These are phyloP conservation scores for Euborellia annulipes DNA, from an alignment of 1,140 invertebrate genomes.

Conservation along the genomic window DNA sequence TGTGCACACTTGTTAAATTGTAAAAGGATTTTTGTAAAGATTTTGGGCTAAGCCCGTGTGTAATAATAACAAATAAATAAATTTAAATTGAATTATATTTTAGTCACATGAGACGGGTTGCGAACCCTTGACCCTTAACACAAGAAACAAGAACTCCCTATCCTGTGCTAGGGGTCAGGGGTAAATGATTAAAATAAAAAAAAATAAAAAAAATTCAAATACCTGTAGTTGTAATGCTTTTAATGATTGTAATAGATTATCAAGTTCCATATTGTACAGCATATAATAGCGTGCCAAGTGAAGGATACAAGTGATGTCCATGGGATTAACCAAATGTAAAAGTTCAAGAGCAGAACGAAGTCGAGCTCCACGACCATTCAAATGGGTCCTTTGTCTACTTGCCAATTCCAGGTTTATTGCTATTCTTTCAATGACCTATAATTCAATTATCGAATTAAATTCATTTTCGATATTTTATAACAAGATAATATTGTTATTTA, in stretches of 20 bases:
- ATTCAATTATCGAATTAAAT: conserved; percentile 2
- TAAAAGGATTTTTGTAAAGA: too few species aligned
- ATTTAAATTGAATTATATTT: too few species aligned
- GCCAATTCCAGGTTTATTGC: conserved; percentile 40
- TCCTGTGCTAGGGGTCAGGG: too few species aligned
- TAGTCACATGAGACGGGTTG: too few species aligned
- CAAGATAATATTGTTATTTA: too few species aligned
- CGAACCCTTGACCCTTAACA: too few species aligned
- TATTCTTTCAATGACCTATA: conserved; percentile 39
- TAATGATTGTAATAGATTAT: conserved; percentile 23
- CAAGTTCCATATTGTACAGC: conserved; percentile 37
- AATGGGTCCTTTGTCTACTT: conserved; percentile 31
- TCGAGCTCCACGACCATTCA: conserved; percentile 30
- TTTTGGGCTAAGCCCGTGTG: too few species aligned
- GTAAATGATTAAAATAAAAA: too few species aligned
- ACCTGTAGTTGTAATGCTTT: background rate
- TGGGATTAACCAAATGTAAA: conserved; percentile 32
- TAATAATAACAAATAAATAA: too few species aligned
- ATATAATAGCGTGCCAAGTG: conserved; percentile 38
- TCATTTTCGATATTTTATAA: background rate
- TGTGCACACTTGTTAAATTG: too few species aligned
- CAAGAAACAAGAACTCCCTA: too few species aligned
- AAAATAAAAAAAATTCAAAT: background rate
- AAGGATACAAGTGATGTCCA: conserved; percentile 32
- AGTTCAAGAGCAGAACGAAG: conserved; percentile 37